phyloP scores from a whole-genome alignment of 2,113 vertebrate genomes.

The Xyliphius kryptos region DNA sequence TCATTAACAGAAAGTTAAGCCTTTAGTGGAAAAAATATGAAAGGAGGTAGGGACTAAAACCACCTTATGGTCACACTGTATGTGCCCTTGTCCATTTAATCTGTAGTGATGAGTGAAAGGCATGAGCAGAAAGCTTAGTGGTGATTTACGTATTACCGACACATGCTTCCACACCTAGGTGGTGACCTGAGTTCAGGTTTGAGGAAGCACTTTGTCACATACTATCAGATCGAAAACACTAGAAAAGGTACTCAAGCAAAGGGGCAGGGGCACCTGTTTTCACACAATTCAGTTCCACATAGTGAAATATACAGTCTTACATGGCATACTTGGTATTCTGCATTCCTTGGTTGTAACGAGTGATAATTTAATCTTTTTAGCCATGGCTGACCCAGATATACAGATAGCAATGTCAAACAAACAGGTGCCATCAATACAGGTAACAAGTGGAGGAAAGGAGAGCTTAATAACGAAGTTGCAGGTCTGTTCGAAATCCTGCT shows the following conservation, averaged over 20 bases:
- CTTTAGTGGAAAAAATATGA: neutral
- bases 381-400: too few relatives aligned
- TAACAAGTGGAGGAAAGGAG: too few relatives aligned
- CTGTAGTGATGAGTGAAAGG: neutral
- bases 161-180: constrained; percentile 49
- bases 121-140: neutral
- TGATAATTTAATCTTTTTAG: too few relatives aligned
- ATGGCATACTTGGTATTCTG: too few relatives aligned
- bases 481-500: too few relatives aligned
- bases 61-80: neutral
- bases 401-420: too few relatives aligned
- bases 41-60: neutral
- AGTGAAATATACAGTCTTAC: too few relatives aligned
- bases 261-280: too few relatives aligned
- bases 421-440: too few relatives aligned
- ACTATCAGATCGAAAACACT: constrained; percentile 50
- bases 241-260: constrained; percentile 51
- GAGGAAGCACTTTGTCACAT: constrained; percentile 49
- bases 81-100: neutral
- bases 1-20: neutral
- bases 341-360: too few relatives aligned
- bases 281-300: too few relatives aligned
- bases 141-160: constrained; percentile 24
- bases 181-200: constrained; percentile 47
- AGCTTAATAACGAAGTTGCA: too few relatives aligned